Evolutionary conservation across 1,140 invertebrate species (phyloP).

Genomic region (Penaeus japonicus): DNA sequence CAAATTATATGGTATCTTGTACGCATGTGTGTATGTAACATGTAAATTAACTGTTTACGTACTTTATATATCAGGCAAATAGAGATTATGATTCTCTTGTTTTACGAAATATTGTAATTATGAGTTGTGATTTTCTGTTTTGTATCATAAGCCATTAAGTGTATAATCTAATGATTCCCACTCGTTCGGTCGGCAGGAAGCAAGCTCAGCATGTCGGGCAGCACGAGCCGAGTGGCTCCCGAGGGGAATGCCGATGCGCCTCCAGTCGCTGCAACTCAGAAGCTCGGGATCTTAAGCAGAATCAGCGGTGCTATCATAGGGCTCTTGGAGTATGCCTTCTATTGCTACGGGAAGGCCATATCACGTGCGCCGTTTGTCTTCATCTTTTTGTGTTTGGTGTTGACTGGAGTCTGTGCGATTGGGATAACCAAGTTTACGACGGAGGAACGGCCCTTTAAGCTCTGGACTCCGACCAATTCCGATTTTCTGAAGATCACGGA

Average conservation of each 20-base stretch:
- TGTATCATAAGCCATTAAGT: too few species aligned
- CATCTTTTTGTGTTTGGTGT: constrained; percentile 67
- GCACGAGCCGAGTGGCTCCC: too few species aligned
- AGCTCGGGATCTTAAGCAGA: not conserved
- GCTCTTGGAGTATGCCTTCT: constrained; percentile 27
- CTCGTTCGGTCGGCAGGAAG: too few species aligned
- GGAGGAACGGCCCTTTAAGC: constrained; percentile 74
- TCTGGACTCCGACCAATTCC: constrained; percentile 76
- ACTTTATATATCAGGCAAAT: too few species aligned
- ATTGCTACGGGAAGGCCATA: constrained; percentile 60
- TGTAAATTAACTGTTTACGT: too few species aligned
- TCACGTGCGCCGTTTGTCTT: constrained; percentile 67
- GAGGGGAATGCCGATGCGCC: not conserved
- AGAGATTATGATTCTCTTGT: too few species aligned
- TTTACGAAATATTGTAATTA: too few species aligned
- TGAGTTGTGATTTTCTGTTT: too few species aligned
- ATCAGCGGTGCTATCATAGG: not conserved
- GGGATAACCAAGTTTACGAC: constrained; percentile 70
- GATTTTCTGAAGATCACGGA: constrained; percentile 75
- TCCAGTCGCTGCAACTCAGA: not conserved
- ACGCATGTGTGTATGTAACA: too few species aligned
- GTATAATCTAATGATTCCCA: too few species aligned
- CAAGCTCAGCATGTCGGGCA: too few species aligned
- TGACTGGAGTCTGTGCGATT: constrained; percentile 66
- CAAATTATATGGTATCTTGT: too few species aligned